phyloP scores from a whole-genome alignment of 2,888 invertebrate species.

The Nudaria mundana region DNA sequence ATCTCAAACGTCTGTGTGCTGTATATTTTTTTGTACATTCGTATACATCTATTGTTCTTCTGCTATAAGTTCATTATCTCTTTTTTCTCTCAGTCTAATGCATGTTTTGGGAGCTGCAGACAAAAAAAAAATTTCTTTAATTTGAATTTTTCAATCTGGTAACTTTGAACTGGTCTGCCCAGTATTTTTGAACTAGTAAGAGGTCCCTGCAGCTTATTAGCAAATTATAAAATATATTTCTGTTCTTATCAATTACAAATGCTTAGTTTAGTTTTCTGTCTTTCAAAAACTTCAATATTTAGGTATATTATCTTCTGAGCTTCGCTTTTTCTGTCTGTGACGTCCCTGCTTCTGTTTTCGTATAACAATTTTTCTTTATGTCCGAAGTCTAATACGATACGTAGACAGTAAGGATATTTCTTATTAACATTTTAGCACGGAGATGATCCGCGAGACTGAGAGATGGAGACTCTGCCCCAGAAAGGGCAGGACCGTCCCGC shows the following conservation, averaged over 20 bases:
- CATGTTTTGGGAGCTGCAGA: conserved; percentile 49
- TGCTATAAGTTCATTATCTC: conserved; percentile 20
- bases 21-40: conserved; percentile 55
- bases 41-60: conserved; percentile 2
- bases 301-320: no score
- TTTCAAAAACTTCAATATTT: no score
- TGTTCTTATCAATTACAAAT: no score
- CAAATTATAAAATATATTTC: no score
- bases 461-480: conserved; percentile 73
- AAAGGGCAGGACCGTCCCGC: conserved; percentile 71
- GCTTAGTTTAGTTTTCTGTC: no score
- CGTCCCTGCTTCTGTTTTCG: conserved; percentile 34
- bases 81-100: conserved; percentile 57
- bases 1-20: conserved; percentile 73
- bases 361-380: conserved; percentile 17
- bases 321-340: no score
- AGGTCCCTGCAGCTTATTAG: no score
- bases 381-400: conserved; percentile 13
- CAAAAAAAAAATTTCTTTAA: no score
- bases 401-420: conserved; percentile 49
- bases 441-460: conserved; percentile 69
- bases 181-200: no score
- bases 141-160: no score
- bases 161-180: no score
- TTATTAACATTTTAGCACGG: conserved; percentile 74